These are phyloP conservation scores for Drosophila dives DNA, from an alignment of 2,888 invertebrate genomes.

Conservation along the genomic window DNA sequence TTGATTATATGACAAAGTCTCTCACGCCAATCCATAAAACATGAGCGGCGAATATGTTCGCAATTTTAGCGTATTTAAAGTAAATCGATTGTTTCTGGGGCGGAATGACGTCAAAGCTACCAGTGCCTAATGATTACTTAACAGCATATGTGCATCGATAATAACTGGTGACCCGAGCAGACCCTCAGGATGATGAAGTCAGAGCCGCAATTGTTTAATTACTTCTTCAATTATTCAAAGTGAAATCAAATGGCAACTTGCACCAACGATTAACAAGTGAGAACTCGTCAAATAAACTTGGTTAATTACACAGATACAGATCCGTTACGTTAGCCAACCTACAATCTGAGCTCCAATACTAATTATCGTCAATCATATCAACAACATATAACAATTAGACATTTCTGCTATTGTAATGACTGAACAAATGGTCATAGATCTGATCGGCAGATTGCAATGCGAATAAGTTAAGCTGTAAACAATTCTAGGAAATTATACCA, in stretches of 20 bases:
- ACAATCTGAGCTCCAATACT: constrained; percentile 3
- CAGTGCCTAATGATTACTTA: constrained; percentile 28
- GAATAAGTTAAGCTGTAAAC: constrained; percentile 35
- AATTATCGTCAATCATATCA: constrained; percentile 61
- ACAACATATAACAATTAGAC: constrained; percentile 43
- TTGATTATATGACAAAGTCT: constrained; percentile 53
- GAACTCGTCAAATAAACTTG: constrained; percentile 45
- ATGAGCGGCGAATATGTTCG: constrained; percentile 40
- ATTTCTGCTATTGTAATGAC: constrained; percentile 38
- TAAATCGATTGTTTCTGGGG: constrained; percentile 25
- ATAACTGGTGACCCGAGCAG: constrained; percentile 46
- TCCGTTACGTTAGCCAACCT: constrained; percentile 24
- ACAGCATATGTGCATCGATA: constrained; percentile 15
- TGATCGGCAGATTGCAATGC: constrained; percentile 24
- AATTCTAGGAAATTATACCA: constrained; percentile 47
- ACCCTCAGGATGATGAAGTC: constrained; percentile 33
- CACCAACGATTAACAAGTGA: constrained; percentile 49
- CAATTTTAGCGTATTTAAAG: constrained; percentile 28
- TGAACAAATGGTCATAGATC: constrained; percentile 12
- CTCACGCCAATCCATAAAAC: constrained; percentile 52
- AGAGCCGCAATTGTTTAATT: constrained; percentile 1
- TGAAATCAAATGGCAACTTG: constrained; percentile 32
- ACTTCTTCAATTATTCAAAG: constrained; percentile 49
- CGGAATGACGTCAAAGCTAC: constrained; percentile 35
- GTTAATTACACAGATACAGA: constrained; percentile 38